Evolutionary conservation across 1,140 invertebrate genomes (phyloP), one percentile per base, ranked within the genome.

Genomic region (Mya arenaria): DNA sequence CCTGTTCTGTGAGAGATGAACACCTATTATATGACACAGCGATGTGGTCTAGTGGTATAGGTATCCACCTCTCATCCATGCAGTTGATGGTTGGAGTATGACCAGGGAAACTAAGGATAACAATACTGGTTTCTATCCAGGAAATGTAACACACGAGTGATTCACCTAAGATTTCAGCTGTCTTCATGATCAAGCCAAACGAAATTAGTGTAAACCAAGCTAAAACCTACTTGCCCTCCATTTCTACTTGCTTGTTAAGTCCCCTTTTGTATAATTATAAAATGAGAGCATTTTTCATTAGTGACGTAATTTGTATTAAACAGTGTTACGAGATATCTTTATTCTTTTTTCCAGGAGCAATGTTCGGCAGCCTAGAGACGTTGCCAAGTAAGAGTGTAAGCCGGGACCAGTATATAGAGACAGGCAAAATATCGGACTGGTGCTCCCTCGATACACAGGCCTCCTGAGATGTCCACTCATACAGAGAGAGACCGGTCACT

Each of bases 321-420:
- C n/a, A n/a, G 48, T 69, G 23, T 48, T 69, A 23, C 25, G 5
- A 39, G 17, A 37, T 44, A 44, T n/a, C 23, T 41, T 23, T 23
- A 2, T 66, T 13, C 36, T 23, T 58, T 90, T 75, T 87, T 89
- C 88, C 92, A 94, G 96, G 97, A 71, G 95, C 97, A 19, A 95
- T 98, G 82, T 96, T 97, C 91, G 96, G 96, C 5, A 95, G 96
- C 10, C 96, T 97, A 8, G 97, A 98, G 93, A 94, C 96, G 30
- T 93, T 97, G 17, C 94, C 94, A 63, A 94, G 95, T 63, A 94
- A 96, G 55, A 96, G 95, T 4, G 87, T 97, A 25, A 94, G 95
- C 0, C 95, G 96, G 88, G 97, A 98, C 41, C 77, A 71, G 10
- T 92, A 88, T 68, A 62, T 87, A 48, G 82, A 89, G 62, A 89